Conservation (phyloP, 2,888 invertebrate species). For the Pterostichus madidus region DNA sequence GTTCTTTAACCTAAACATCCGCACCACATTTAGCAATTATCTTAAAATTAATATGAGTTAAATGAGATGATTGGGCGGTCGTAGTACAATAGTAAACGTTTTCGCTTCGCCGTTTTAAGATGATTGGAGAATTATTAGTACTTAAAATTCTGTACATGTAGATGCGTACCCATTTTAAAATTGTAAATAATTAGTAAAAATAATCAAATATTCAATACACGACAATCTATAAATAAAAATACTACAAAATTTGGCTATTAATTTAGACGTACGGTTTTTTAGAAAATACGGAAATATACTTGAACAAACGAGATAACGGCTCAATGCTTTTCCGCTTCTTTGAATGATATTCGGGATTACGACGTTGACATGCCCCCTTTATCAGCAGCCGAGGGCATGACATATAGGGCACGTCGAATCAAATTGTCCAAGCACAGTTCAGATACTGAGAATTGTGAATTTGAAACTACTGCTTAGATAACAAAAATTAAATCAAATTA, state of each 20-base stretch:
- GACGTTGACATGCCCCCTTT: constrained; percentile 20
- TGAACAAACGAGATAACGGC: constrained; percentile 3
- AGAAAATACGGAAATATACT: constrained; percentile 39
- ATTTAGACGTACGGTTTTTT: neutral
- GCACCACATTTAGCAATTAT: constrained; percentile 54
- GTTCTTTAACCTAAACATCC: constrained; percentile 55
- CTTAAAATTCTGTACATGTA: no score
- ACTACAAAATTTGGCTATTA: no score
- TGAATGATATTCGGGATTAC: constrained; percentile 12
- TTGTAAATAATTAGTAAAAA: neutral
- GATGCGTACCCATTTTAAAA: no score
- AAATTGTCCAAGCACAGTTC: constrained; percentile 5
- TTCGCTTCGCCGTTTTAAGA: constrained; percentile 8
- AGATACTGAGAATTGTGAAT: neutral
- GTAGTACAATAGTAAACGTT: constrained; percentile 28
- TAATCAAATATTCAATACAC: neutral
- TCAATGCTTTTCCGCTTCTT: constrained; percentile 34
- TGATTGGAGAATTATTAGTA: constrained; percentile 14
- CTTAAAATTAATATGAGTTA: constrained; percentile 60
- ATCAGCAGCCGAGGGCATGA: constrained; percentile 37
- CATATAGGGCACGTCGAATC: constrained; percentile 39
- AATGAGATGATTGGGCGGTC: constrained; percentile 32
- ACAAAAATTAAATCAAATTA: neutral
- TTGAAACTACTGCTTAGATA: constrained; percentile 16
- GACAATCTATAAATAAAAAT: no score